These are phyloP conservation scores for Endomychus coccineus DNA, from an alignment of 2,888 invertebrate species.

Conservation along the genomic window DNA sequence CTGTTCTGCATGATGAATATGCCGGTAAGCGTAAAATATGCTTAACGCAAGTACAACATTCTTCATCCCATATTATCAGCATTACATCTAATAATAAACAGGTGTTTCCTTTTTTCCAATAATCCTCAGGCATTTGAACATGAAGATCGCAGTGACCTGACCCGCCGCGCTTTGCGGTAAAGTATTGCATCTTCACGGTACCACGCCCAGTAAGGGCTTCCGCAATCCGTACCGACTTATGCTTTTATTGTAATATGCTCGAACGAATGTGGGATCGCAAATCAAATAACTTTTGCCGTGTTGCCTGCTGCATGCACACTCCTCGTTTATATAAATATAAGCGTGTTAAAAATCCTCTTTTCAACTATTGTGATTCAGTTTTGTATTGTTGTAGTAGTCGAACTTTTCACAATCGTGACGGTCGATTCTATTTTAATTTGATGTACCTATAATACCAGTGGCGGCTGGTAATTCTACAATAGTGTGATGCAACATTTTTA, in stretches of 20 bases:
- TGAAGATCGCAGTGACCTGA: constrained; percentile 22
- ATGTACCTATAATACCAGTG: too few relatives aligned
- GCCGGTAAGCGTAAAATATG: constrained; percentile 12
- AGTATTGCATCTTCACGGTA: constrained; percentile 25
- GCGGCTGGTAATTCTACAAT: too few relatives aligned
- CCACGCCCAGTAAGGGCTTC: constrained; percentile 30
- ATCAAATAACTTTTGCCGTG: constrained; percentile 18
- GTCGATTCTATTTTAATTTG: too few relatives aligned
- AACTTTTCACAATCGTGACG: constrained; percentile 14
- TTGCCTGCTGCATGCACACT: constrained; percentile 12
- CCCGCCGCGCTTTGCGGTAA: constrained; percentile 20
- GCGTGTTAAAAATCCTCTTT: constrained; percentile 14
- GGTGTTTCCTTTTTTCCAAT: constrained; percentile 17
- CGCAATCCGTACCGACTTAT: constrained; percentile 26
- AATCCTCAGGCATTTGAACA: constrained; percentile 15
- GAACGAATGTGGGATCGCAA: constrained; percentile 20
- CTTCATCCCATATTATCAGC: constrained; percentile 15
- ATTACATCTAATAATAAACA: constrained; percentile 17
- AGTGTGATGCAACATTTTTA: too few relatives aligned
- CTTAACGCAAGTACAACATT: constrained; percentile 11
- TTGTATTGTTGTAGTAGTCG: constrained; percentile 15
- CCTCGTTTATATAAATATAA: constrained; percentile 13
- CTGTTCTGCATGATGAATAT: too few relatives aligned
- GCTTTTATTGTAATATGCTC: constrained; percentile 17
- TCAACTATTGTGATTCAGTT: constrained; percentile 14